Evolutionary conservation across 2,888 invertebrate species (phyloP), one percentile per base, ranked within the genome.

Genomic region (Phymatocera aterrima): DNA sequence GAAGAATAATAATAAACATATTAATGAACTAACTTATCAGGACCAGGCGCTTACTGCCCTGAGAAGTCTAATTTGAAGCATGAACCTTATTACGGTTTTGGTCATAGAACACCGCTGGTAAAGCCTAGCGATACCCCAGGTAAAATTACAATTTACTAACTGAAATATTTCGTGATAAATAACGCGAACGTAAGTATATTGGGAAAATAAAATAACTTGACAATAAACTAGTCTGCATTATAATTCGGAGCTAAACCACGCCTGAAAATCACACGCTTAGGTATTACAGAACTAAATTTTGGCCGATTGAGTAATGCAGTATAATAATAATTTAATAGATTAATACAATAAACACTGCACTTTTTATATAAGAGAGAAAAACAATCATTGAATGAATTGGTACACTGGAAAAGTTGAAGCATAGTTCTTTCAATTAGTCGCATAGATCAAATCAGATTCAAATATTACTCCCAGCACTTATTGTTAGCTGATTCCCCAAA

Each of bases 11-110:
- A 24, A 43, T 43, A 12, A 43, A 12, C 6, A 18, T 77, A 37
- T 64, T 57, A 34, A 77, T 40, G 40, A 75, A 75, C 75, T 40
- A 57, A 57, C 43, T 51, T 57, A n/a, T 88, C 89, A 28, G 88
- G 90, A 61, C 91, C 91, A 10, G 89, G 89, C 34, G 85, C 87
- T 24, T 80, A 80, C 70, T 60, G 54, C 28, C 88, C 89, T 6
- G 90, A 91, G 82, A 88, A 89, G 79, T 72, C 43, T 77, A 79
- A 78, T 43, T 57, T 77, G 48, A 64, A 81, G 43, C 64, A 74
- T 79, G 84, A 84, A 37, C 86, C 86, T 3, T 79, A 83, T 51
- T 87, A 85, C 61, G 85, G 85, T 74, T 78, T 87, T 24, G 80
- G 80, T n/a, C 84, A 84, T 15, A 87, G 84, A 81, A 82, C 83